Evolutionary conservation across 1,140 invertebrate genomes (phyloP), one percentile per base, ranked within the genome.

Genomic region (Zaprionus kolodkinae): DNA sequence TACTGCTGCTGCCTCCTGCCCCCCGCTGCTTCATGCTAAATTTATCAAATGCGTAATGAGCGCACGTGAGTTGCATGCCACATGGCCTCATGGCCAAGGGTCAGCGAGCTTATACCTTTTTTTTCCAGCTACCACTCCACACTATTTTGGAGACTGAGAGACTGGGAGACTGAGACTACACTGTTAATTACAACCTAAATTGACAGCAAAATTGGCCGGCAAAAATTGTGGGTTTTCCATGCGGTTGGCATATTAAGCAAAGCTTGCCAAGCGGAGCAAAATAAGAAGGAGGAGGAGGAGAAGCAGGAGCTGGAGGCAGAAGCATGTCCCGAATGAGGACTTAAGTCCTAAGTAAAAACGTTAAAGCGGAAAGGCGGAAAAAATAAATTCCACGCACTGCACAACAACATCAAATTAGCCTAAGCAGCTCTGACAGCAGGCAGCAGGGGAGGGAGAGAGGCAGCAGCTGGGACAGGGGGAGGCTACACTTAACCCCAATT

Each of bases 181-280:
- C 81, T 86, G 83, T 91, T 91, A 91, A 91, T 91, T 91, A 91
- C 89, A 91, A 91, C 89, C 83, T 91, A 91, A 91, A 91, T 91
- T 91, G 89, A 91, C 89, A 91, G 89, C 89, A 79, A 91, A 91
- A 87, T 91, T 88, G 81, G 84, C 74, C 60, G 61, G 81, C 78
- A 79, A 80, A 45, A 91, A 91, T 91, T 91, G 88, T 91, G 83
- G 83, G 83, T 91, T 85, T 89, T 85, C 54, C 85, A 89, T 89
- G 85, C 78, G 85, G 81, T 72, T 78, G 85, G 85, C 85, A 89
- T 89, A 89, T 85, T 89, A 89, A 89, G 81, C 85, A 76, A 27
- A 33, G 45, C 56, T 61, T 71, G 52, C 62, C 62, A 48, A 36
- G 48, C 45, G 52, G 9, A 21, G 45, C 33, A 35, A 72, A 21